A percentile compares a stretch with the other conserved stretches of the same genome.
These are phyloP conservation scores for Aldabrachelys gigantea DNA, from an alignment of 2,113 vertebrate species.

Conservation along the genomic window DNA sequence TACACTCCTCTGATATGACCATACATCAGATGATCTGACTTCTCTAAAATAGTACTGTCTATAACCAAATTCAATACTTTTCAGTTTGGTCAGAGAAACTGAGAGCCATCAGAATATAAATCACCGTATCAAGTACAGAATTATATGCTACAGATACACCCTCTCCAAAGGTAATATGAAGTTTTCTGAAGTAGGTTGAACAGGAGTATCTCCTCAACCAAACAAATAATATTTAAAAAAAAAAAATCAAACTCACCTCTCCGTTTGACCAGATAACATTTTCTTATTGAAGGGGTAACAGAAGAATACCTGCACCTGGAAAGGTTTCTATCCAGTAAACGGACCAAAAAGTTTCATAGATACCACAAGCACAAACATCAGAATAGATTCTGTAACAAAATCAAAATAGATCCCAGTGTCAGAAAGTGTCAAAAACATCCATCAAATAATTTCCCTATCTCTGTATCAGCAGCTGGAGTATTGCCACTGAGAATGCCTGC, in stretches of 20 bases:
- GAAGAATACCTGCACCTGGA: neutral
- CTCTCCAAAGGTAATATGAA: neutral
- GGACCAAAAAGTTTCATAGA: neutral
- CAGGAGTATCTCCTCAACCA: neutral
- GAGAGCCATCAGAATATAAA: neutral
- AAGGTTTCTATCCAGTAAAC: neutral
- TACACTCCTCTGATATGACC: neutral
- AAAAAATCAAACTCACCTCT: neutral
- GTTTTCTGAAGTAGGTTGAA: neutral
- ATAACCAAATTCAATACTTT: neutral
- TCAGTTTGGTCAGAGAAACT: neutral
- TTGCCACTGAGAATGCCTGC: conserved; percentile 36
- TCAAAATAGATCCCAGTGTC: conserved; percentile 5
- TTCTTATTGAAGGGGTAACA: neutral
- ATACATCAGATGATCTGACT: neutral
- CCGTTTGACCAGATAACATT: neutral
- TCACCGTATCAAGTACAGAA: neutral
- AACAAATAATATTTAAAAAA: neutral
- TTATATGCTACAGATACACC: neutral
- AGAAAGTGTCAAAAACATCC: conserved; percentile 41
- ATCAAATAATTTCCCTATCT: conserved; percentile 22
- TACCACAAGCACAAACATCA: neutral
- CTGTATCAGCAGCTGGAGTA: conserved; percentile 48
- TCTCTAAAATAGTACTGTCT: neutral
- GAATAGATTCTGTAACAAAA: neutral